Evolutionary conservation across 2,797 vertebrate genomes (phyloP), one percentile per base, ranked within the genome.

Genomic region (Hozukius guyotensis): DNA sequence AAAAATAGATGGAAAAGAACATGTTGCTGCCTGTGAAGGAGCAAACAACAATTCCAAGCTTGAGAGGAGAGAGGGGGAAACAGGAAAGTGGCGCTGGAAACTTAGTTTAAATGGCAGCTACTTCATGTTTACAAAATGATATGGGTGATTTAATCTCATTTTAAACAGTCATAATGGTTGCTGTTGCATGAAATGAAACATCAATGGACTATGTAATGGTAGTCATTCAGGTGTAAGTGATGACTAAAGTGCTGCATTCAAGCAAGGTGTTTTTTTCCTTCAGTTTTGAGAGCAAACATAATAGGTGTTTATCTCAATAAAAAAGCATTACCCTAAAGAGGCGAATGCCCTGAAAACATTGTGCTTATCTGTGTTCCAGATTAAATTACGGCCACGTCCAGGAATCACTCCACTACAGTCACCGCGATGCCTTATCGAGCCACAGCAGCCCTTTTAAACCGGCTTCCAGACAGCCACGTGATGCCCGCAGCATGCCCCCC

Each of bases 401-500:
- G 84, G 95, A 95, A 38, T 52, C 88, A 1, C 64, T 89, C 57
- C 82, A 89, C 77, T 92, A 79, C 85, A 77, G 5, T 86, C 91
- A 80, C 91, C 95, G 94, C 75, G 96, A 98, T 27, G 93, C 92
- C 56, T 96, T 97, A 66, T 97, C 96, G 0, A 95, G 96, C 24
- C 97, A 97, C 89, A 96, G 95, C 94, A 98, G 97, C 91, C 97
- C 96, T 0, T 97, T 96, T 81, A 96, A 94, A 80, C 90, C 91
- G 0, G 90, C 94, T 74, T 96, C 96, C 73, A 95, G 96, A 62
- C 96, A 96, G 76, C 94, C 96, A 1, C 95, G 82, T 0, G 97
- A 98, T 0, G 96, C 97, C 0, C 96, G 96, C 77, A 99, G 98
- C 95, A 97, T 99, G 98, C 98, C 98, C 10, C 97, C 97, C 3